Evolutionary conservation across 2,888 invertebrate species (phyloP), one percentile per base, ranked within the genome.

Genomic region (Merodon equestris): DNA sequence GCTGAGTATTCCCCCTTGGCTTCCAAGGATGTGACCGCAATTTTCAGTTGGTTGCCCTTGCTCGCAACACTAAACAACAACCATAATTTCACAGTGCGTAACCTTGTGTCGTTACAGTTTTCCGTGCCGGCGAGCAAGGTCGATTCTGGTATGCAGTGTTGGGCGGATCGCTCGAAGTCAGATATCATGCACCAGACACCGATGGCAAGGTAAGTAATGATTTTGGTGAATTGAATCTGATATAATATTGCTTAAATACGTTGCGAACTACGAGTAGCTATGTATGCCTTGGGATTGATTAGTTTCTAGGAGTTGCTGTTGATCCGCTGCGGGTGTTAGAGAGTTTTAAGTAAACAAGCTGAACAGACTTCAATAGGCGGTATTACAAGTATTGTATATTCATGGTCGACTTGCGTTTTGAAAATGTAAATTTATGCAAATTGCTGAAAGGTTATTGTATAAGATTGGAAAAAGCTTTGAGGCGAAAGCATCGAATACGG

Each of bases 111-210:
- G 61, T 70, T 70, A 15, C 90, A 94, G 94, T 94, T 85, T 94
- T 93, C 88, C 92, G 94, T 40, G 94, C 94, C 88, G 94, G 94
- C 38, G 94, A 94, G 87, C 92, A 92, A 82, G 94, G 94, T 57
- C 93, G 93, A 83, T 94, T 93, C 88, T 94, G 94, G 94, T 94
- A 94, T 88, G 93, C 93, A 34, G 93, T 94, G 9, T 89, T 94
- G 83, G 91, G 93, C 14, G 94, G 94, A 27, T 91, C 92, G 15
- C 88, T 94, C 79, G 93, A 94, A 87, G 93, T 94, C 47, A 91
- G 92, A 83, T 90, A 93, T 75, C 89, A 90, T 83, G 91, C 91
- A 85, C 87, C 90, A 50, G 91, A 91, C 82, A 85, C 90, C 83
- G 92, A 92, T 81, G 86, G 89, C 81, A 92, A 92, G 91, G 93